A percentile compares a stretch with the other conserved stretches of the same genome.
Conservation (phyloP, 2,113 vertebrate genomes). For the Zapus hudsonius region DNA sequence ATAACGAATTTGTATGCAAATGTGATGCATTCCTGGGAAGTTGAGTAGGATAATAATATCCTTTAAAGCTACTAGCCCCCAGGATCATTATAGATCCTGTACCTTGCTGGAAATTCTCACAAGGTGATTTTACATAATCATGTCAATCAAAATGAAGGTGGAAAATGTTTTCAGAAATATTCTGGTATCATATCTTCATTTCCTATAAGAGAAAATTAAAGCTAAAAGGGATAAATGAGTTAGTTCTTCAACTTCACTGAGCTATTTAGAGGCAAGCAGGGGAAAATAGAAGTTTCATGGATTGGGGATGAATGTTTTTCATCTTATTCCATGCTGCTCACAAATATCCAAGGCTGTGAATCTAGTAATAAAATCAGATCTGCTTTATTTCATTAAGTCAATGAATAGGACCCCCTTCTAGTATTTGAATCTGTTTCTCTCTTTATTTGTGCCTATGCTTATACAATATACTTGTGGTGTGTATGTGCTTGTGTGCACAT, state of each 20-base stretch:
- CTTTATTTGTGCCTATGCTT: not conserved
- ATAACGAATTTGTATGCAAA: constrained; percentile 45
- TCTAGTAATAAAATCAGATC: constrained; percentile 23
- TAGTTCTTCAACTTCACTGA: constrained; percentile 49
- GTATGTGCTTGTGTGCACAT: not conserved
- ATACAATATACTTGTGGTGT: not conserved
- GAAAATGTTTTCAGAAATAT: constrained; percentile 55
- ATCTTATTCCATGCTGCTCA: not conserved
- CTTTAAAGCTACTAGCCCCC: not conserved
- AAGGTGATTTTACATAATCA: constrained; percentile 66
- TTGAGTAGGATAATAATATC: constrained; percentile 48
- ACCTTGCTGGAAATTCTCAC: constrained; percentile 1
- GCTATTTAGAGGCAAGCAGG: constrained; percentile 56
- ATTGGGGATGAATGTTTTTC: constrained; percentile 37
- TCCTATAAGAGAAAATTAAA: constrained; percentile 63
- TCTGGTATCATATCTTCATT: constrained; percentile 53
- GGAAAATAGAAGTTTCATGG: constrained; percentile 40
- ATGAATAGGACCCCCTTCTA: not conserved
- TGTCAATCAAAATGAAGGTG: constrained; percentile 62
- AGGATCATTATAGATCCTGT: not conserved
- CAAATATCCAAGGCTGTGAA: not conserved
- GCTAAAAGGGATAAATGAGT: constrained; percentile 38
- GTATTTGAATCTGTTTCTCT: not conserved
- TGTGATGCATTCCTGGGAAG: not conserved
- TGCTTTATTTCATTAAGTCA: constrained; percentile 31